phyloP scores from a whole-genome alignment of 2,888 invertebrate genomes.

The Coelogynopora nodosa region DNA sequence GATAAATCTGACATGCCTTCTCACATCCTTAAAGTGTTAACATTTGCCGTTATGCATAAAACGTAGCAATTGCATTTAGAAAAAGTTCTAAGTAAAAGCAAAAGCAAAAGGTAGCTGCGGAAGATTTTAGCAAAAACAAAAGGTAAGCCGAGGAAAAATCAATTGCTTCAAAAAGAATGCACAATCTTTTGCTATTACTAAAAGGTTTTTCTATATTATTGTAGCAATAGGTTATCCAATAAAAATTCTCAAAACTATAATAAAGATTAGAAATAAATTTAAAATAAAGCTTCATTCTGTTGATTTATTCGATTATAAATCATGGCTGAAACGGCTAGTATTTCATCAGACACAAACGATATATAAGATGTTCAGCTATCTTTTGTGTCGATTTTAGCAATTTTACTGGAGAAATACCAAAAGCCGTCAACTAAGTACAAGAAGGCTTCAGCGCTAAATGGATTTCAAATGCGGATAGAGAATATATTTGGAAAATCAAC shows the following conservation, averaged over 20 bases:
- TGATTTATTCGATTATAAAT: neutral
- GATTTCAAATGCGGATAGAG: neutral
- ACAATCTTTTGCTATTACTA: slow-evolving; percentile 12
- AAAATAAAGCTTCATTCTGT: neutral
- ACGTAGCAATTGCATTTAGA: neutral
- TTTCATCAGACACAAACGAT: neutral
- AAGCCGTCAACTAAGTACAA: neutral
- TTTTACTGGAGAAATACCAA: neutral
- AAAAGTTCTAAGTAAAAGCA: slow-evolving; percentile 19
- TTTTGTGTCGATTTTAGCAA: neutral
- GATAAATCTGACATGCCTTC: too few species aligned
- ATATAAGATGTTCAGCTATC: neutral
- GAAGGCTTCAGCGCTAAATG: neutral
- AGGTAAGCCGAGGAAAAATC: neutral
- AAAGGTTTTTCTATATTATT: neutral
- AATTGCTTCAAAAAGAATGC: slow-evolving; percentile 12
- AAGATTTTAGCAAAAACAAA: neutral
- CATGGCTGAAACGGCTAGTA: neutral
- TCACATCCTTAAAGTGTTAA: too few species aligned
- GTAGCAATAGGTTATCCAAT: neutral
- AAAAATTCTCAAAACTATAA: neutral
- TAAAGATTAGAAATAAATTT: neutral
- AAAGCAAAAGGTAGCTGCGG: neutral
- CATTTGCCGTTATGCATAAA: neutral
- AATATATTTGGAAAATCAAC: neutral